A percentile compares a stretch with the other conserved stretches of the same genome.
phyloP scores from a whole-genome alignment of 1,140 invertebrate genomes.

The Ephestia elutella region DNA sequence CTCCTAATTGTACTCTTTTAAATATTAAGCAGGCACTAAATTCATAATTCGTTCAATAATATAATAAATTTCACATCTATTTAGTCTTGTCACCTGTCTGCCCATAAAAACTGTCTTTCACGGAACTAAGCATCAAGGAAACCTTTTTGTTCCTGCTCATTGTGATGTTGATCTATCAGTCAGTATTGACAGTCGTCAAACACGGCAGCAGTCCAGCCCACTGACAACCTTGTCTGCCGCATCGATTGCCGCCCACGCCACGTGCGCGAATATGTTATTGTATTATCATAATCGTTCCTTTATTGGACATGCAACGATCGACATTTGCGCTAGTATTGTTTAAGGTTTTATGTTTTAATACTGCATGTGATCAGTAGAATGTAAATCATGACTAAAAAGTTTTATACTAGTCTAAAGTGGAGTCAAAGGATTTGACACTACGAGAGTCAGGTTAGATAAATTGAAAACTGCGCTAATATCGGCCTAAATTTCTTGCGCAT shows the following conservation, averaged over 20 bases:
- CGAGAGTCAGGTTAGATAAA: too few species aligned
- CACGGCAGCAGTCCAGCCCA: background rate
- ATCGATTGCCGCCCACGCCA: slow-evolving; percentile 1
- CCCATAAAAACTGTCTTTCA: background rate
- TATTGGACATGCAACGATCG: background rate
- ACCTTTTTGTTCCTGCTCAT: background rate
- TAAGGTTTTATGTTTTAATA: background rate
- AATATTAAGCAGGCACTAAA: too few species aligned
- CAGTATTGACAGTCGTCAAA: slow-evolving; percentile 1
- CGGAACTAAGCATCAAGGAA: background rate
- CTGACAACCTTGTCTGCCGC: background rate
- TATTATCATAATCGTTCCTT: background rate
- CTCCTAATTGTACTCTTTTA: too few species aligned
- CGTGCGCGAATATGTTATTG: background rate
- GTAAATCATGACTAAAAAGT: too few species aligned
- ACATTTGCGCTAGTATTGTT: background rate
- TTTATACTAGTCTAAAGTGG: too few species aligned
- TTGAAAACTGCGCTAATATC: too few species aligned
- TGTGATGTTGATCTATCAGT: background rate
- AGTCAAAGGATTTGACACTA: too few species aligned
- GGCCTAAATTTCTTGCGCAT: too few species aligned
- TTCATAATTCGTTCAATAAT: too few species aligned
- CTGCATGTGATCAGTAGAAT: background rate
- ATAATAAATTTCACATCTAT: too few species aligned
- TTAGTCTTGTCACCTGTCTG: too few species aligned